Base-by-base conservation (phyloP, 2,113 vertebrate genomes). In the Heterocephalus glaber region DNA sequence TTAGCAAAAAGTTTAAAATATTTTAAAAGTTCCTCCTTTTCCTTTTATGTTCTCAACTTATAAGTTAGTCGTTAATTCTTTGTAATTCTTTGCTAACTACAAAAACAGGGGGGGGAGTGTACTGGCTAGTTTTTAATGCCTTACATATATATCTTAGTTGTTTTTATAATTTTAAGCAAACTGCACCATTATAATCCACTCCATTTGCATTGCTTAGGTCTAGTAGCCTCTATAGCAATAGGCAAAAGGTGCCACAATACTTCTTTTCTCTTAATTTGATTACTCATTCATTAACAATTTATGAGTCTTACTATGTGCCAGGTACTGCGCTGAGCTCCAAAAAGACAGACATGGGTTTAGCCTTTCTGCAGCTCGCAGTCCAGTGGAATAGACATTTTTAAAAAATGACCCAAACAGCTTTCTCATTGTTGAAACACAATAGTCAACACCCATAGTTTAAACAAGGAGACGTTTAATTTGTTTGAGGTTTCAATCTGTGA, bases 1-100 rank as follows among this genome's bases (percentile, higher is more conserved):
- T 88, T 66, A 97, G 60, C 4, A 82, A 10, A 92, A 93, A 17
- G 17, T 56, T 96, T 89, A 80, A 97, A 77, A 49, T 93, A 81
- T 66, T 92, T 92, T 61, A n/a, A 86, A 94, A 52, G 11, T 26
- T 80, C n/a, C 84, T 92, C 76, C 30, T 90, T 95, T 92, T 88
- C 38, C 26, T 91, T 60, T 84, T 41, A 58, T 77, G 7, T 63
- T 63, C 52, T 89, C 44, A 79, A 79, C 26, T 87, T 66, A 74
- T 0, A 3, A 89, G 41, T 84, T 44, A 54, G 56, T 70, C 52
- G 82, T 44, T 47, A 92, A 88, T 92, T 91, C 26, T 90, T 66
- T 61, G 14, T 65, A 4, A 66, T n/a, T 90, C 41, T 85, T 95
- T 92, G 60, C 68, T 95, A 93, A 92, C 77, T 80, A 86, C 24